phyloP scores from a whole-genome alignment of 2,888 invertebrate genomes.

The Pyralis farinalis region DNA sequence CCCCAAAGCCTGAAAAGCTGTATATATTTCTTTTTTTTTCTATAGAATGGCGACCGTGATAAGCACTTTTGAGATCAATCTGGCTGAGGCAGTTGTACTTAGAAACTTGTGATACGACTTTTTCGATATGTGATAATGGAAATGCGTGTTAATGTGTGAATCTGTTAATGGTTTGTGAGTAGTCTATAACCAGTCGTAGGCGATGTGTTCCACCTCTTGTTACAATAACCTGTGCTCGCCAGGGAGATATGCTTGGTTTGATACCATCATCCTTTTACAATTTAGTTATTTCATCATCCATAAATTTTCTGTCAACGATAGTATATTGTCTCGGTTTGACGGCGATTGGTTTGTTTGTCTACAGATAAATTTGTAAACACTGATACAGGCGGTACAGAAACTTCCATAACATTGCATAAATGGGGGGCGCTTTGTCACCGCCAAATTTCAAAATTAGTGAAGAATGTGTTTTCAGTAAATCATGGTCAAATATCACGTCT shows the following conservation, averaged over 20 bases:
- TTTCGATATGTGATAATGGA: constrained; percentile 7
- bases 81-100: neutral
- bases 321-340: too few relatives aligned
- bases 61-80: neutral
- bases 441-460: too few relatives aligned
- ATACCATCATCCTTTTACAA: neutral
- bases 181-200: constrained; percentile 5
- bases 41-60: neutral
- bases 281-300: neutral
- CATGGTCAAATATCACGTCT: too few relatives aligned
- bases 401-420: too few relatives aligned
- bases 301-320: too few relatives aligned
- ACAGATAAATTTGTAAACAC: too few relatives aligned
- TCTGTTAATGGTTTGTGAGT: constrained; percentile 8
- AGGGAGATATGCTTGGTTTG: neutral
- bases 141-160: constrained; percentile 7
- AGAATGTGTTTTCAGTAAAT: too few relatives aligned
- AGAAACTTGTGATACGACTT: constrained; percentile 4
- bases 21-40: neutral
- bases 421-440: too few relatives aligned
- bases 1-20: constrained; percentile 1
- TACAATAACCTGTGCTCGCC: neutral
- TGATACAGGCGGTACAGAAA: too few relatives aligned
- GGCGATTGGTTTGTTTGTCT: too few relatives aligned
- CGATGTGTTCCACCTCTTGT: neutral